A percentile compares a stretch with the other conserved stretches of the same genome.
These are phyloP conservation scores for Pristionchus fissidentatus DNA, from an alignment of 2,888 invertebrate species.

Conservation along the genomic window DNA sequence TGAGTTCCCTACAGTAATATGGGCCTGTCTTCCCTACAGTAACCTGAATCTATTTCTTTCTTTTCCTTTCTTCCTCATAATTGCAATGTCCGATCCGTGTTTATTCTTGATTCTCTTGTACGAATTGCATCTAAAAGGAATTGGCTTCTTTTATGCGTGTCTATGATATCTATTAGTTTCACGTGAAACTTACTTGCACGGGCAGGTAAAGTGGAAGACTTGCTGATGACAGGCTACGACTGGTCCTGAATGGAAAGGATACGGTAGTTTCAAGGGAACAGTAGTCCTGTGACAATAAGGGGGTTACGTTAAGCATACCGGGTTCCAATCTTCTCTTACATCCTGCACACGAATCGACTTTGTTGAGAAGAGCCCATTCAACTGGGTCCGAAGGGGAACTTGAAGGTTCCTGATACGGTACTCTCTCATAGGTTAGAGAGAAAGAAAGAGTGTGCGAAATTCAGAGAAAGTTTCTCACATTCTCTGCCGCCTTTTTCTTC, in stretches of 20 bases:
- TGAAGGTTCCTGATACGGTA: conserved; percentile 1
- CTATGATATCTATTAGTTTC: background rate
- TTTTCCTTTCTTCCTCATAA: background rate
- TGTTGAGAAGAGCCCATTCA: background rate
- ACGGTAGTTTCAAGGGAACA: no score
- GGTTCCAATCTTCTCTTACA: conserved; percentile 13
- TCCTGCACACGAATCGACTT: background rate
- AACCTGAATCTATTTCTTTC: background rate
- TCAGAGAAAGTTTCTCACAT: background rate
- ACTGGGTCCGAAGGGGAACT: background rate
- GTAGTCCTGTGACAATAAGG: no score
- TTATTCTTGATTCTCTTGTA: background rate
- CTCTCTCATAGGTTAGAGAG: background rate
- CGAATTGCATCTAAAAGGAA: background rate
- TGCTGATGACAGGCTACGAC: background rate
- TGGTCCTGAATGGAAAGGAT: conserved; percentile 15
- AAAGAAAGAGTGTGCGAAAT: background rate
- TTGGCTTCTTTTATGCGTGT: no score
- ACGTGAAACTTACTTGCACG: background rate
- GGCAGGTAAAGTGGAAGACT: conserved; percentile 13
- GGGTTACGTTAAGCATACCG: background rate
- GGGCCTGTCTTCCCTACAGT: no score
- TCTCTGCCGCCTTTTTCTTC: background rate
- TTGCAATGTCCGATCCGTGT: background rate
- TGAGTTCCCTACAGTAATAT: no score